Base-by-base conservation (phyloP, 2,113 vertebrate species). In the Chroicocephalus ridibundus region DNA sequence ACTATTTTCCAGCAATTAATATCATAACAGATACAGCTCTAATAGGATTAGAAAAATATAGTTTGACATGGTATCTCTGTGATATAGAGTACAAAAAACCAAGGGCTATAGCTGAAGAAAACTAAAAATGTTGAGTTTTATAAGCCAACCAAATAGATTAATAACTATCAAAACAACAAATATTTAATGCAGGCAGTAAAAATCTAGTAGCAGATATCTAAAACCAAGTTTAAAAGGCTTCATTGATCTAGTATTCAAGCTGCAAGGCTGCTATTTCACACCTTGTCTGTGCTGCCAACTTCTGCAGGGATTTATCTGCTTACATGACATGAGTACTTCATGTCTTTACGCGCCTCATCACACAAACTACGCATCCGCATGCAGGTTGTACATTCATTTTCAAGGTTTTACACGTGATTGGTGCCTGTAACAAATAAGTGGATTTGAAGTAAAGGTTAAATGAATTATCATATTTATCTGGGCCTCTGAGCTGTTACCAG, bases 1-100 rank as follows among this genome's bases (percentile, higher is more conserved):
- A 60, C 80, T 86, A 78, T 96, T 96, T 96, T 93, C 82, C 51
- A 75, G 51, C 49, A 86, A 69, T 95, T 95, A 96, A 88, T 88
- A 90, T 80, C 19, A 61, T 86, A 96, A 95, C 58, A 95, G 70
- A 94, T 82, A 88, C 26, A 81, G 46, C 49, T 92, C 38, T 93
- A 94, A 87, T 16, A 87, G 74, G 91, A 93, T 97, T 95, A 97
- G 58, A 91, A 95, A 87, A 85, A 58, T 34, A 51, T 9, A 49
- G 32, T 76, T 91, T 74, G 42, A 81, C 81, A 58, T 51, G 40
- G 27, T 81, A 93, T 44, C 72, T 87, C 72, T 85, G 54, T 83
- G 57, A 68, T 74, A 29, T 1, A 84, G 9, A 83, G 14, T 29
- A 75, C 52, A 75, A 83, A 85, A 40, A 16, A 22, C 2, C 31